Percentiles rank a stretch among this genome's conserved stretches.
phyloP scores from a whole-genome alignment of 2,888 invertebrate genomes.

The Leucania comma region DNA sequence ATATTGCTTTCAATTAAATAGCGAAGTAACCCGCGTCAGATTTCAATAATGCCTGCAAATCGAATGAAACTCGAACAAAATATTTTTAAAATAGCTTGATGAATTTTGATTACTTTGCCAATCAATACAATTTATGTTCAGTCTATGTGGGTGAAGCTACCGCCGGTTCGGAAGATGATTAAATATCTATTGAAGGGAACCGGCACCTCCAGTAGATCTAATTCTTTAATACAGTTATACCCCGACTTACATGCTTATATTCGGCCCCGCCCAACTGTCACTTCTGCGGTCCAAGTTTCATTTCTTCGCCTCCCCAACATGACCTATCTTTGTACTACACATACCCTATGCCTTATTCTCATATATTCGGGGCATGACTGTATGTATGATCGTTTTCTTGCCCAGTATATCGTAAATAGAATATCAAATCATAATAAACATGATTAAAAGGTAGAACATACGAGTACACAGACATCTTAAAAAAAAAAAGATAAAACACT shows the following conservation, averaged over 20 bases:
- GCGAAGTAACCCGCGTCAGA: background rate
- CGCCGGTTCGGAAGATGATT: conserved; percentile 21
- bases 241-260: conserved; percentile 43
- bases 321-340: background rate
- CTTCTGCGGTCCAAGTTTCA: conserved; percentile 20
- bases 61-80: conserved; percentile 10
- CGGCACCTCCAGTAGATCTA: conserved; percentile 25
- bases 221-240: conserved; percentile 27
- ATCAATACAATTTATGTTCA: conserved; percentile 18
- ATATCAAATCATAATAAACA: background rate
- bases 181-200: conserved; percentile 29
- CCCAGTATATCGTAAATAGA: background rate
- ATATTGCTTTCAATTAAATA: conserved; percentile 2
- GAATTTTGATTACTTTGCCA: conserved; percentile 4
- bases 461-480: background rate
- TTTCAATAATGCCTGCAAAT: conserved; percentile 12
- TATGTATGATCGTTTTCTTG: conserved; percentile 7
- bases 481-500: background rate
- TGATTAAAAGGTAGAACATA: background rate
- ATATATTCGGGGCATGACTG: conserved; percentile 18
- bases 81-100: conserved; percentile 51
- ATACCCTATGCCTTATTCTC: background rate
- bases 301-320: conserved; percentile 21
- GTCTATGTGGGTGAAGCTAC: conserved; percentile 19
- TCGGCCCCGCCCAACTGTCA: conserved; percentile 8